Evolutionary conservation across 2,113 vertebrate species (phyloP).

Genomic region (Jacana jacana): DNA sequence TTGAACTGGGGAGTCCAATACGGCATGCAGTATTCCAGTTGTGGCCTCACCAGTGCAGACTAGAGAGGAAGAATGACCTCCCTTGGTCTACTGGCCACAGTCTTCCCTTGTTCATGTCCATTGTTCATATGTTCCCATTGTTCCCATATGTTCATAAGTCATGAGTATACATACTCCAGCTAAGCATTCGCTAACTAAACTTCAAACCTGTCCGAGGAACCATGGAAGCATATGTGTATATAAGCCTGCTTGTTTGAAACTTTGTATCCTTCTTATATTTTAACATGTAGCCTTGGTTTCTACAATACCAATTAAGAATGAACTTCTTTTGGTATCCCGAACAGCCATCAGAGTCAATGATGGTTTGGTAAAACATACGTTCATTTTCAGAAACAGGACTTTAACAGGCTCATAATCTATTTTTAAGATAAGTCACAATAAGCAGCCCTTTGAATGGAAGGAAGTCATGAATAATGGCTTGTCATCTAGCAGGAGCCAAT

Average conservation of each 20-base stretch:
- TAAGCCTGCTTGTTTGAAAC: neutral
- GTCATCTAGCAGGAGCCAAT: neutral
- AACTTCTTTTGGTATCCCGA: neutral
- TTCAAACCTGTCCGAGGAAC: neutral
- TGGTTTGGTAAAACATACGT: neutral
- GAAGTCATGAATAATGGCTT: conserved; percentile 23
- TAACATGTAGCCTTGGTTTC: neutral
- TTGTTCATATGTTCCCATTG: no score
- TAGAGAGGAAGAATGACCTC: no score
- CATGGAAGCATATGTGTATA: neutral
- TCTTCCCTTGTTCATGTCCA: no score
- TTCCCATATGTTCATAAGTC: no score
- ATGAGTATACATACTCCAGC: neutral
- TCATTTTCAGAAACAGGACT: neutral
- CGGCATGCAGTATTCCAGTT: no score
- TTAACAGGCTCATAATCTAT: neutral
- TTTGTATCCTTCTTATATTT: neutral
- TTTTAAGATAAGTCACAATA: neutral
- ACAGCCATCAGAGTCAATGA: neutral
- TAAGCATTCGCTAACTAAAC: neutral
- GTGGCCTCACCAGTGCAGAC: no score
- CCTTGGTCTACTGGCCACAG: no score
- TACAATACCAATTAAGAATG: neutral
- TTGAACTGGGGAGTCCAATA: no score
- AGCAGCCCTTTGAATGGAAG: neutral